Base-by-base conservation (phyloP, 1,140 invertebrate species). In the Pantala flavescens region DNA sequence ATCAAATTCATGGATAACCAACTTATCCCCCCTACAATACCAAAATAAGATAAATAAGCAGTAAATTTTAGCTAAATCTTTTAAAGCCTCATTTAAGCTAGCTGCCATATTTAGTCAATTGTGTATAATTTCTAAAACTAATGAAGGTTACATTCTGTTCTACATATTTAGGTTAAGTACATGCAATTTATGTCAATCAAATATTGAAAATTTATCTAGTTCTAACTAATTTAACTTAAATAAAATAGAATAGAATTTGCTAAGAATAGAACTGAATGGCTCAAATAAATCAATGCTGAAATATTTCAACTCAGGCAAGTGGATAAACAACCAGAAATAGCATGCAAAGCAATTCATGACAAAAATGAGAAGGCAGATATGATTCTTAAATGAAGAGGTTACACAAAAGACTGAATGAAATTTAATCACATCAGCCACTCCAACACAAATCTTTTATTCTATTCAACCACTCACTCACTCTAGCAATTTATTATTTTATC, bases 301-400 rank as follows among this genome's bases (percentile, higher is more conserved):
- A 63, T 63, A 63, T 63, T 63, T 1, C 14, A 63, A 63, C 49
- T 63, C 49, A 63, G 49, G 49, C 49, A 63, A 63, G n/a, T 63
- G 3, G 2, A 19, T 21, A 63, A 7, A 12, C 49, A 63, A 3
- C 12, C n/a, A 63, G n/a, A 19, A 63, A 7, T 3, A 19, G 14
- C 49, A 63, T 63, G 49, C 49, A 63, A 63, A 63, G 49, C 49
- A 63, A 63, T 63, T 63, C 49, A 63, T 63, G n/a, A 63, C 49
- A 63, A 14, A 19, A 63, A 63, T 63, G 49, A 63, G n/a, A 63
- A 63, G 49, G 49, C n/a, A 63, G 14, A 19, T 63, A 63, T 63
- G 49, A 63, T 7, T 19, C 3, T 63, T 63, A 63, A 3, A 63
- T 63, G 49, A 63, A 63, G 14, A 63, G 49, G 49, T 16, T 19